phyloP scores from a whole-genome alignment of 1,140 invertebrate species.

The Contarinia nasturtii region DNA sequence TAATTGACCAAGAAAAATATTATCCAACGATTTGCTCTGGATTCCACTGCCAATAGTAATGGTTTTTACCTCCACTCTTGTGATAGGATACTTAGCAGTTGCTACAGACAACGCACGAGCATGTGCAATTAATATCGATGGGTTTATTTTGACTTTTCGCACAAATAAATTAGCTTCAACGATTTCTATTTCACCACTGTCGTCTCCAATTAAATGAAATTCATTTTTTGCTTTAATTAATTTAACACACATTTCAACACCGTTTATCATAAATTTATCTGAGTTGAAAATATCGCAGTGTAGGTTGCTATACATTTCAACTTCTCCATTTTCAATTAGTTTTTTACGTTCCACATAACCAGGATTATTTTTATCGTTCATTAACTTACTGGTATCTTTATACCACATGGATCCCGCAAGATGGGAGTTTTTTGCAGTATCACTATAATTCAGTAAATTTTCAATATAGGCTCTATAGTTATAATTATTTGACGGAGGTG shows the following conservation, averaged over 20 bases:
- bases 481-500: background rate
- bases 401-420: background rate
- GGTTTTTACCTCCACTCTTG: constrained; percentile 19
- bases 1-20: constrained; percentile 19
- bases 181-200: constrained; percentile 8
- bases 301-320: background rate
- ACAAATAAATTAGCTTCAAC: constrained; percentile 15
- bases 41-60: constrained; percentile 15
- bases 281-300: constrained; percentile 10
- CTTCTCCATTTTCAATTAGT: background rate
- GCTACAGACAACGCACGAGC: constrained; percentile 15
- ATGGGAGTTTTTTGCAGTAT: background rate
- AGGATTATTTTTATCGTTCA: background rate
- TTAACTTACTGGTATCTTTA: background rate
- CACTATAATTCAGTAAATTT: too few relatives aligned
- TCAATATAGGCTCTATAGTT: background rate
- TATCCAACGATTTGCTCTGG: constrained; percentile 16
- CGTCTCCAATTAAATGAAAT: constrained; percentile 18
- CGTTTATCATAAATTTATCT: constrained; percentile 21
- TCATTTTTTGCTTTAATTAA: constrained; percentile 14
- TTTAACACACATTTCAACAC: constrained; percentile 21
- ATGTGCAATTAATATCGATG: constrained; percentile 16
- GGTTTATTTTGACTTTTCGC: constrained; percentile 16
- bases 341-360: background rate
- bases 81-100: constrained; percentile 23